Base-by-base conservation (phyloP, 2,113 vertebrate genomes). In the Prionailurus viverrinus region DNA sequence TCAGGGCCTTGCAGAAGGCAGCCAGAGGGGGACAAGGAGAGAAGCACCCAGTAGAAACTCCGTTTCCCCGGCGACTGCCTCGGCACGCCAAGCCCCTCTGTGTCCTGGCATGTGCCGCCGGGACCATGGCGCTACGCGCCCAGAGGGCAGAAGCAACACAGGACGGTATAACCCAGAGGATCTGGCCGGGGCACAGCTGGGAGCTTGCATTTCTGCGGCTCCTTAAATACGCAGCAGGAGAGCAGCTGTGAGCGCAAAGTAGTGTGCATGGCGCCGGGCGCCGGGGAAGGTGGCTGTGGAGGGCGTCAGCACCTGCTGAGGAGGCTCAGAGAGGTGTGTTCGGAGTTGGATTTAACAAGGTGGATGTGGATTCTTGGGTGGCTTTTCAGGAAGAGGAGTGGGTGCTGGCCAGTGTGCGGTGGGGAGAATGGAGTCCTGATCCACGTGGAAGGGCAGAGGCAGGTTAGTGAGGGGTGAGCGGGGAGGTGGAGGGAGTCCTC, bases 381-480 rank as follows among this genome's bases (percentile, higher is more conserved):
- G 25, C 81, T 82, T 92, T 96, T 58, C 69, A 33, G 21, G 61
- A 58, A 36, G n/a, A 13, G 45, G 39, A 7, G 33, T 31, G 63
- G 61, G 51, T 18, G 7, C 14, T 25, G 36, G 21, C 16, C 25
- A 41, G 2, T 11, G 4, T 13, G 27, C 12, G 63, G 21, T 25
- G 39, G 69, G 39, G 6, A 61, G 36, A 61, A 51, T 21, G 45
- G 55, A 55, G 65, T 29, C 33, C 25, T 31, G 15, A 55, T 29
- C 63, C 0, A 0, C 4, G 31, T 19, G 53, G n/a, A 1, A 18
- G n/a, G 36, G 68, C 53, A 39, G 76, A 55, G 61, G 25, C 14
- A 48, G 66, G 76, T 41, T 58, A 18, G 63, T 0, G 25, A 65
- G 69, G 71, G 23, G 12, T 0, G 21, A 2, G 68, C 5, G 9